Base-by-base conservation (phyloP, 2,888 invertebrate genomes). In the Melanostoma mellinum region DNA sequence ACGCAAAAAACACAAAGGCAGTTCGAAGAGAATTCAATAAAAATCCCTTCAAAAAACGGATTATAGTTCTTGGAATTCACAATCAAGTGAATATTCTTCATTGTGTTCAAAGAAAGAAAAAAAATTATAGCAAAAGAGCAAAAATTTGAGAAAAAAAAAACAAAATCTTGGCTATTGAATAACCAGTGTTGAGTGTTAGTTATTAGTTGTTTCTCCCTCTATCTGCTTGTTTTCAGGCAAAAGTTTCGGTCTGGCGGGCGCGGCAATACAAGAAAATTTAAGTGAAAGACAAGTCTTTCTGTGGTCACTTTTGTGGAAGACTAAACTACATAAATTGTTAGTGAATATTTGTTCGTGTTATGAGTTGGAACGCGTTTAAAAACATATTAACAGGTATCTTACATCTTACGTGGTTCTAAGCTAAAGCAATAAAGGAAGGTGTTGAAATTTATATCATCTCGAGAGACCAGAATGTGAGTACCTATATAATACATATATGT, bases 121-220 rank as follows among this genome's bases (percentile, higher is more conserved):
- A 30, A n/a, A 60, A 3, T 5, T 3, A 6, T 44, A 58, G 44
- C 35, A 61, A 20, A 32, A 20, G 1, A 50, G 6, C 30, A 40
- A 38, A 38, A 38, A 48, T n/a, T n/a, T 32, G 10, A 3, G 9
- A 33, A 8, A 30, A 30, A 38, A 38, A 63, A 20, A 61, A 38
- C 36, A 63, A 30, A 42, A n/a, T 2, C 4, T 30, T 36, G 30
- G 38, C 9, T 32, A 63, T 50, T 63, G 50, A 50, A 50, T 32
- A 63, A 63, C 36, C 38, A 50, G 46, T 63, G 61, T 36, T 48
- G 1, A 50, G 46, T 63, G 61, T 36, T 48, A 20, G 20, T 20
- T 20, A 48, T 20, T 48, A 63, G 63, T 50, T 50, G 48, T 5
- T 32, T 63, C 63, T 63, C 63, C 38, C 50, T 63, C 50, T 63